Evolutionary conservation across 2,888 invertebrate genomes (phyloP), one percentile per base, ranked within the genome.

Genomic region (Noctua janthe): DNA sequence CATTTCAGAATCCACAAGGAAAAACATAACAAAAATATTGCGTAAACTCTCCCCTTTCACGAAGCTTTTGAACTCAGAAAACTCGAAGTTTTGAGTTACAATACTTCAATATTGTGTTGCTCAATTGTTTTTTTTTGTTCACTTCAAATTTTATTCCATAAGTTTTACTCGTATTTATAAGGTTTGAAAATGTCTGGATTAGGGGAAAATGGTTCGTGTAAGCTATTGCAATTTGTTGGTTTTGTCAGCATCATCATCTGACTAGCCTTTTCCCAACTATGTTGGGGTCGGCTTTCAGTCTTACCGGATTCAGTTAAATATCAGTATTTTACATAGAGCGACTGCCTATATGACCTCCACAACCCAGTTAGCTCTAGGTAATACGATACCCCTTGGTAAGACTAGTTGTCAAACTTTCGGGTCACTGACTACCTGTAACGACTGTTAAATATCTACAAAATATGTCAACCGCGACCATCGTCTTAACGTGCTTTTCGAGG

Each of bases 91-190:
- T 88, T 76, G 78, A 79, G 72, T 82, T 77, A 80, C 47, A 74
- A 62, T 62, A 49, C 81, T 82, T 76, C 69, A 47, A 17, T 80
- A 70, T 74, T 84, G 72, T 62, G 64, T 77, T 84, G 78, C 47
- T 43, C 29, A 67, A 67, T 75, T 77, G 49, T 82, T 78, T 84
- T 84, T 87, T 78, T 67, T 82, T 80, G 62, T 74, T 82, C 13
- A 35, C 39, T 75, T 11, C n/a, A 43, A 70, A 80, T 79, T 49
- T 75, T 70, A 20, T 77, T 75, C 49, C 15, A 56, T 20, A n/a
- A n/a, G 47, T 54, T 69, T 82, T 69, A n/a, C n/a, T n/a, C n/a
- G n/a, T n/a, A 43, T 20, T 4, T 47, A 13, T n/a, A 70, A 64
- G n/a, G 59, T 47, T 39, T n/a, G 20, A 3, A 59, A 43, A 23